Evolutionary conservation across 2,797 vertebrate genomes (phyloP), one percentile per base, ranked within the genome.

Genomic region (Spinus olivaceus): DNA sequence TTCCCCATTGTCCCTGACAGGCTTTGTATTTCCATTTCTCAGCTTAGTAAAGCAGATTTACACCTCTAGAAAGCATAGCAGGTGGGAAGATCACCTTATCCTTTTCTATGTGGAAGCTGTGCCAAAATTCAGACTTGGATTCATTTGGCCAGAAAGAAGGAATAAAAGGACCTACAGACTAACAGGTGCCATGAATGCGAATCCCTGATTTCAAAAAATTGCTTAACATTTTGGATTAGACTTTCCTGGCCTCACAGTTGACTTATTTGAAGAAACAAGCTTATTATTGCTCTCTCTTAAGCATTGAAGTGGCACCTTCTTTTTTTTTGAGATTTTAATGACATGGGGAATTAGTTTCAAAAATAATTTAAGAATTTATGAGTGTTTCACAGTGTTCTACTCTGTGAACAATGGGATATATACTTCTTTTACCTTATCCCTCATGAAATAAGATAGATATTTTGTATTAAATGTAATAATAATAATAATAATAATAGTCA

Each of bases 241-340:
- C 22, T 76, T 76, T 60, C 15, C 12, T 81, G 25, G 28, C 5
- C 7, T 72, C 35, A 7, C 13, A 33, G 63, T 5, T 79, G 73
- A 61, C 79, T 91, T 66, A 16, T 80, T 9, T 64, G 41, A 76
- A 81, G 54, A 90, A 81, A 37, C 8, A 66, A 56, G 3, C 6
- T 86, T 84, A 11, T 9, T 90, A 81, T 76, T 51, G 0, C 10
- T 88, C 16, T 63, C 14, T 81, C 5, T 78, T 44, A 51, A 94
- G 3, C 32, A 27, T 0, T 41, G 20, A 79, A 81, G 11, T 33
- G 25, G 8, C 25, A 59, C 12, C 0, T 66, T n/a, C 0, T 46
- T 28, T 50, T 69, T 42, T 56, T 60, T 32, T 41, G 22, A 51
- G 23, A 32, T 59, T 84, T 84, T 56, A 46, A 46, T 71, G n/a